Conservation (phyloP, 2,888 invertebrate genomes). For the Leucozona laternaria region DNA sequence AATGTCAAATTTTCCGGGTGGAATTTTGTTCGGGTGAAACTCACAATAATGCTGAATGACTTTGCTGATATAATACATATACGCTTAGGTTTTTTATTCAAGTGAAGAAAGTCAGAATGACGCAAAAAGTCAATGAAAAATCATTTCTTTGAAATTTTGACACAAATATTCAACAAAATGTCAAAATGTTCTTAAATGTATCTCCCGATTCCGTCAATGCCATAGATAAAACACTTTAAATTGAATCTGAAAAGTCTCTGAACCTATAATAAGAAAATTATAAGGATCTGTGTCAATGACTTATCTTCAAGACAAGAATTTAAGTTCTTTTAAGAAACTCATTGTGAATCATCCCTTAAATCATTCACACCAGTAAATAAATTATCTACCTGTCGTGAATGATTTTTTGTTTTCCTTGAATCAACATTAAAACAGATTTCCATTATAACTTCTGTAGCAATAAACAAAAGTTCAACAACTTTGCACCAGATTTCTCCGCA, state of each 20-base stretch:
- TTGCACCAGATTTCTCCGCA: constrained; percentile 67
- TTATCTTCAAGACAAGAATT: neutral
- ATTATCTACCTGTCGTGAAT: constrained; percentile 13
- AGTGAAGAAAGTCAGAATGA: too few relatives aligned
- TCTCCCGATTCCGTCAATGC: too few relatives aligned
- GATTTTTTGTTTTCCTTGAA: neutral
- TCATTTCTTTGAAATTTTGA: too few relatives aligned
- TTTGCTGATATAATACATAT: too few relatives aligned
- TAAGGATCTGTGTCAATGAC: neutral
- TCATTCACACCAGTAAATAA: neutral
- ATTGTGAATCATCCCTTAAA: neutral
- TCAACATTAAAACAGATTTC: constrained; percentile 19
- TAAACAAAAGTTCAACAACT: constrained; percentile 60
- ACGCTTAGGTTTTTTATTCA: too few relatives aligned
- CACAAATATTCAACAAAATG: too few relatives aligned
- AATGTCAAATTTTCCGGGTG: too few relatives aligned
- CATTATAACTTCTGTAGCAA: constrained; percentile 6
- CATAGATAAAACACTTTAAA: too few relatives aligned
- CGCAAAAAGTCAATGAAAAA: too few relatives aligned
- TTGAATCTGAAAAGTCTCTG: fast-evolving
- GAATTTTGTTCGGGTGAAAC: too few relatives aligned
- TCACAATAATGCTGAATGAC: too few relatives aligned
- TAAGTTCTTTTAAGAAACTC: neutral
- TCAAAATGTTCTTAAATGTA: too few relatives aligned
- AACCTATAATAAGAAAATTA: neutral